phyloP scores from a whole-genome alignment of 53 echinoderm and acorn worm species.

The Apostichopus leukothele region DNA sequence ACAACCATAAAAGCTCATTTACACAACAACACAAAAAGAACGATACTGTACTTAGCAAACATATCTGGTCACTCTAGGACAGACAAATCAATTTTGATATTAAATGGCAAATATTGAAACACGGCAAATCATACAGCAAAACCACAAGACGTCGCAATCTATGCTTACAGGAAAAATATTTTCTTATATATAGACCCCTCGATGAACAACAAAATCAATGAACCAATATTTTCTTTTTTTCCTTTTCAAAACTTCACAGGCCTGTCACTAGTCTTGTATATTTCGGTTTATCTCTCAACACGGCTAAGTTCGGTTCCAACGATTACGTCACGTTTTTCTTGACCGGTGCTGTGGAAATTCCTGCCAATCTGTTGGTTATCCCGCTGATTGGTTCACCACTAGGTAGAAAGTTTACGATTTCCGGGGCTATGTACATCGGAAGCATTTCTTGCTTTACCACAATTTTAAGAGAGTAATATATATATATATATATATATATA shows the following conservation, averaged over 20 bases:
- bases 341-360: conserved; percentile 65
- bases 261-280: conserved; percentile 58
- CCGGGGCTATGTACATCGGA: conserved; percentile 52
- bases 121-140: too few relatives aligned
- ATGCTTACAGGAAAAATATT: too few relatives aligned
- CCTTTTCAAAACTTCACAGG: conserved; percentile 42
- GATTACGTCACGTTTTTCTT: conserved; percentile 62
- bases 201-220: too few relatives aligned
- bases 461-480: conserved; percentile 30
- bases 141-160: too few relatives aligned
- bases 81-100: too few relatives aligned
- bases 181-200: too few relatives aligned
- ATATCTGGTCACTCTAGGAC: too few relatives aligned
- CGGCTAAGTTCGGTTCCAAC: conserved; percentile 57
- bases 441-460: conserved; percentile 53
- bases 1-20: too few relatives aligned
- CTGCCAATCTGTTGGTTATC: conserved; percentile 53
- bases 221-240: not conserved
- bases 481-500: too few relatives aligned
- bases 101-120: too few relatives aligned
- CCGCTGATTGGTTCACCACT: conserved; percentile 32
- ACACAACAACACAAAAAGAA: too few relatives aligned
- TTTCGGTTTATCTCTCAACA: conserved; percentile 62
- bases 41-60: too few relatives aligned
- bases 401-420: conserved; percentile 54